Evolutionary conservation across 1,140 invertebrate species (phyloP).

Genomic region (Linepithema humile): DNA sequence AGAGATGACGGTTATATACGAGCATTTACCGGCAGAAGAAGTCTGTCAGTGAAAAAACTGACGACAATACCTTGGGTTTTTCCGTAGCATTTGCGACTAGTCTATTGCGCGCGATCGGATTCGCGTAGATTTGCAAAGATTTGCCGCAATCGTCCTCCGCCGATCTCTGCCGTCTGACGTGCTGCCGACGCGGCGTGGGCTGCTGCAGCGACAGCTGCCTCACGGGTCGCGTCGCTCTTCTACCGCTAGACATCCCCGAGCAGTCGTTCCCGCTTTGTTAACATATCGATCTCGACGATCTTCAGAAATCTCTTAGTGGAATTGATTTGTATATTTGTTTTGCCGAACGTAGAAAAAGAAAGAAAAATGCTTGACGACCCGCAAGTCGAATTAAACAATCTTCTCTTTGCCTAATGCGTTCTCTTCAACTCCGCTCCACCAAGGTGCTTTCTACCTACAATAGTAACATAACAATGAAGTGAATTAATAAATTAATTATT

Average conservation of each 20-base stretch:
- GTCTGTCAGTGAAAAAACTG: too few species aligned
- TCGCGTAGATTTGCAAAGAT: constrained; percentile 66
- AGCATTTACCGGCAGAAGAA: too few species aligned
- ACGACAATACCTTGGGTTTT: constrained; percentile 59
- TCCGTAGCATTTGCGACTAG: constrained; percentile 52
- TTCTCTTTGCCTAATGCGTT: neutral
- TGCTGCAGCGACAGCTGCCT: constrained; percentile 80
- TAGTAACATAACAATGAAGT: neutral
- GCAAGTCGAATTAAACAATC: neutral
- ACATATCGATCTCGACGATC: neutral
- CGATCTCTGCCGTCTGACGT: constrained; percentile 79
- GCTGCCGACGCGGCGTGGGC: constrained; percentile 67
- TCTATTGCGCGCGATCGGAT: constrained; percentile 43
- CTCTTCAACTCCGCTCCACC: neutral
- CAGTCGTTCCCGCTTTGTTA: neutral
- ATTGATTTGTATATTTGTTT: neutral
- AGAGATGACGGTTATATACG: neutral
- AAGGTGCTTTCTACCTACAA: neutral
- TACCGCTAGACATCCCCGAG: constrained; percentile 48
- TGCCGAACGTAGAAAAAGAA: neutral
- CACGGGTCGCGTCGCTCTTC: constrained; percentile 66
- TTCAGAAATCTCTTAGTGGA: neutral
- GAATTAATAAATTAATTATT: too few species aligned
- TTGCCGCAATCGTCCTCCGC: constrained; percentile 76
- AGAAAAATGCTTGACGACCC: neutral